Base-by-base conservation (phyloP, 2,113 vertebrate species). In the Ploceus nigricollis region DNA sequence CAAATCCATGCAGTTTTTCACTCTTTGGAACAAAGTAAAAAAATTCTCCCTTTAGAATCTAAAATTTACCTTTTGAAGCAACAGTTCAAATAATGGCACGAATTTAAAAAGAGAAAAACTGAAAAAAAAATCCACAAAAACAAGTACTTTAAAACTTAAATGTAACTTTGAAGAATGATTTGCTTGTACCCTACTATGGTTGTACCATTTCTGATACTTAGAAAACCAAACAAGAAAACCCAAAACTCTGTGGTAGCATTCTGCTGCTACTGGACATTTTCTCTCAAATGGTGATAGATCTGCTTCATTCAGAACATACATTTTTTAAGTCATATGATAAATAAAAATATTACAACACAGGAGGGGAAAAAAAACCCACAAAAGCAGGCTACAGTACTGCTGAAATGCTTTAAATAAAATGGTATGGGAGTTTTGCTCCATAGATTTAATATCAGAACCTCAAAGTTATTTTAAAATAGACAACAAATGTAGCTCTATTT, bases 161-260 rank as follows among this genome's bases (percentile, higher is more conserved):
- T 75, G 2, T 35, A 42, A 22, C 11, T 37, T 48, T 39, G 37
- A 78, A 85, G 42, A 56, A 25, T 5, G 2, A 60, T 64, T 90
- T 73, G 15, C 28, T 25, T 22, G 66, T 30, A n/a, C 11, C 0
- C 0, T 23, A 5, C 53, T 19, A 7, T 8, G 13, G 9, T 22
- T 44, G 25, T 15, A 30, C 9, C 0, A 1, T 45, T 85, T 63
- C 27, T 45, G 25, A 81, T 30, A 30, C 1, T 4, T 12, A 47
- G 39, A 50, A 61, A 87, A 45, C 4, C 7, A 66, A 72, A 18
- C 13, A 33, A 83, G 48, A 60, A 39, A 23, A 22, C 5, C 8
- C 27, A 66, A 40, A 17, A 10, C 12, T 25, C 5, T 30, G 23
- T 37, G 22, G 24, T 10, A 31, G 17, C 13, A 37, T 53, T 1